Evolutionary conservation across 2,797 vertebrate species (phyloP), one percentile per base, ranked within the genome.

Genomic region (Micropoecilia bifurca): DNA sequence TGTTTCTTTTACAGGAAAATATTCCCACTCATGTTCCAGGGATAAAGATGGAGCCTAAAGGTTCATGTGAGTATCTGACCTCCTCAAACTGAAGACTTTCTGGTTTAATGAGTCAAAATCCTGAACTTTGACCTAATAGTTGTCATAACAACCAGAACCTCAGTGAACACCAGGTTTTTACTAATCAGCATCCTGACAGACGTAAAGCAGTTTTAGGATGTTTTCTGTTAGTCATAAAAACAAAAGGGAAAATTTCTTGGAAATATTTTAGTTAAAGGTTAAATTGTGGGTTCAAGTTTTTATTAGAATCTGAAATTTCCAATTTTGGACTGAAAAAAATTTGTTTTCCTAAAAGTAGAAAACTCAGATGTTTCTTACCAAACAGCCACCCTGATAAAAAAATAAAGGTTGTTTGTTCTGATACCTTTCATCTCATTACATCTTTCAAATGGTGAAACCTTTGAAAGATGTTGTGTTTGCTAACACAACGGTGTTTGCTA

Each of bases 41-140:
- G 50, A 45, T 83, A 90, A 73, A 79, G 30, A 95, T 95, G 95
- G 92, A 93, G 85, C 80, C 87, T 59, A 80, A 87, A 87, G 69
- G 68, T 78, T 87, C 89, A 85, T 77, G 95, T 95, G 86, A 94
- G 94, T 92, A 80, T 75, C 16, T 41, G 1, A 80, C 8, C 3
- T 8, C 3, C 22, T 47, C 10, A 12, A 4, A 28, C 76, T 20
- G 75, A 47, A n/a, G 16, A 47, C 16, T 18, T 33, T 18, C 28
- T 14, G 18, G 30, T 16, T 18, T 33, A 16, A 61, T 61, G 30
- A 61, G 47, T 48, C 47, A 10, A 25, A 6, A n/a, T 7, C 41
- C 20, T 20, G 7, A 59, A 14, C 33, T 63, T 20, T 66, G 74
- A 61, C 30, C 69, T 30, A 28, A 47, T 16, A 13, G 57, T 61